Percentiles rank a stretch among this genome's conserved stretches.
Conservation (phyloP, 2,113 vertebrate species). For the Meriones unguiculatus region DNA sequence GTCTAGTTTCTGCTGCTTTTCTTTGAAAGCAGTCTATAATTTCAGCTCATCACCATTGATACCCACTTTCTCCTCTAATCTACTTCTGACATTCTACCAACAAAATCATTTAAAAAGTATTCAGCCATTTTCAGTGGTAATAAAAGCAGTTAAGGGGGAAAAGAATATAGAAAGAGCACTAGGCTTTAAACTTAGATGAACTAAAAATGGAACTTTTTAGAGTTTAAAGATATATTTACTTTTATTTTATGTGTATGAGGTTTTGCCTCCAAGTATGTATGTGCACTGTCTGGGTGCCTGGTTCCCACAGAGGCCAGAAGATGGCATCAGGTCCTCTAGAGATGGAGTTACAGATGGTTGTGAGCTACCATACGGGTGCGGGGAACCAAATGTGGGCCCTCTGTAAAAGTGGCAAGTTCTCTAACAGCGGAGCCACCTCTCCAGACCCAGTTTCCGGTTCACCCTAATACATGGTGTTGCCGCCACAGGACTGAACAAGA, state of each 20-base stretch:
- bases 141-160: background rate
- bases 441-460: background rate
- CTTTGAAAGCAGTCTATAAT: background rate
- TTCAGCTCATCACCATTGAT: background rate
- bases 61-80: background rate
- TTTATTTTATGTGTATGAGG: background rate
- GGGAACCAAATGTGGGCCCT: background rate
- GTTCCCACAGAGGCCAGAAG: background rate
- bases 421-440: background rate
- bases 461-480: background rate
- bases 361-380: background rate
- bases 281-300: background rate
- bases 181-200: background rate
- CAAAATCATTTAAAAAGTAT: background rate
- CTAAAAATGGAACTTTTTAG: background rate
- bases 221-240: background rate
- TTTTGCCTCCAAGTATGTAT: background rate
- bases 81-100: background rate
- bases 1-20: constrained; percentile 1
- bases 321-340: background rate
- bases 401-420: background rate
- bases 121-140: constrained; percentile 28
- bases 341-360: background rate
- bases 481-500: background rate
- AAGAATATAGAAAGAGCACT: background rate